A percentile compares a stretch with the other conserved stretches of the same genome.
These are phyloP conservation scores for Protaetia brevitarsis DNA, from an alignment of 1,140 invertebrate genomes.

Conservation along the genomic window DNA sequence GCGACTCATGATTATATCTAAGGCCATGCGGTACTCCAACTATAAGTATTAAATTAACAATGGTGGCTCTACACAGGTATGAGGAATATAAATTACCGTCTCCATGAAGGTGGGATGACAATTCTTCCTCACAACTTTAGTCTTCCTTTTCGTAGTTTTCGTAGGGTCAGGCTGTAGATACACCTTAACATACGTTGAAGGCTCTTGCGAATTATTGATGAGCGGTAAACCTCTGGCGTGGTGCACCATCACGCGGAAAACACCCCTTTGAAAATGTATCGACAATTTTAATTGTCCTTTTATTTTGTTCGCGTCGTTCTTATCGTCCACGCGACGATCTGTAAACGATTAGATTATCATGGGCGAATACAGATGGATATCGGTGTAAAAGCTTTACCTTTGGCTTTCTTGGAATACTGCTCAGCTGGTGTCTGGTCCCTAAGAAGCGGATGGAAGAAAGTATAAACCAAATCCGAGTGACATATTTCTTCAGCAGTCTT, in stretches of 20 bases:
- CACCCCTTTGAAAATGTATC: conserved; percentile 75
- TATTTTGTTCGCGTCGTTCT: conserved; percentile 39
- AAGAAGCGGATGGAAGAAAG: conserved; percentile 94
- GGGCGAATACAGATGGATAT: neutral
- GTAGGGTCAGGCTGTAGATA: conserved; percentile 86
- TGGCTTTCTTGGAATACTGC: conserved; percentile 58
- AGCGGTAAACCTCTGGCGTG: conserved; percentile 81
- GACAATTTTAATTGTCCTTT: conserved; percentile 63
- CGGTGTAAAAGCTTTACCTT: too few species aligned
- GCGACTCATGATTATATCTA: conserved; percentile 73
- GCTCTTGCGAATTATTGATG: conserved; percentile 70
- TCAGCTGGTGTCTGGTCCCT: conserved; percentile 84
- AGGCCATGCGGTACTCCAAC: conserved; percentile 83
- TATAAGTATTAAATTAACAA: conserved; percentile 49
- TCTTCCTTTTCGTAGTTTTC: conserved; percentile 93
- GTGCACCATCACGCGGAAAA: conserved; percentile 81
- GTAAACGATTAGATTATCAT: neutral
- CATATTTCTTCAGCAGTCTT: conserved; percentile 87
- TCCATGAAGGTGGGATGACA: conserved; percentile 98
- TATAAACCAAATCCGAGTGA: conserved; percentile 95
- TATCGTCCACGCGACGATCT: conserved; percentile 30
- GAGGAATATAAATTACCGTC: conserved; percentile 69
- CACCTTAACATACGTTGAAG: conserved; percentile 90
- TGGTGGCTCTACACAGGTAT: too few species aligned
- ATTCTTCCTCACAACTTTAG: conserved; percentile 86